These are phyloP conservation scores for Gymnoscopelus braueri DNA, from an alignment of 2,797 vertebrate genomes.

Conservation along the genomic window DNA sequence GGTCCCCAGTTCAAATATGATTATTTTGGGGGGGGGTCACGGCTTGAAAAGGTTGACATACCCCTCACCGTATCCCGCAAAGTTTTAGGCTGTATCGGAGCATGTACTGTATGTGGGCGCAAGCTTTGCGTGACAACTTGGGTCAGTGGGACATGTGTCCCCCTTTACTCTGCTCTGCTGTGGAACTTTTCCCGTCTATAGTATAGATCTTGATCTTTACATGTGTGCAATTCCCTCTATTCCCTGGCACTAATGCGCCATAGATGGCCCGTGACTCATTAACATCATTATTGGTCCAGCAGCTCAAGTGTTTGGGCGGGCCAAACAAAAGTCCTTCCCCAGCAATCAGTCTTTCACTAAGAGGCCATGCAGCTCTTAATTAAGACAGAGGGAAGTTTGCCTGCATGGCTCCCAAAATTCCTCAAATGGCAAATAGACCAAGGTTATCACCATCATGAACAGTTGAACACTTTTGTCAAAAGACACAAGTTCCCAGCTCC, in stretches of 20 bases:
- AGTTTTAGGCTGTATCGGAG: too few relatives aligned
- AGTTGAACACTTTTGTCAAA: too few relatives aligned
- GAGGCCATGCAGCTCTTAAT: constrained; percentile 36
- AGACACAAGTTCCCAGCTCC: too few relatives aligned
- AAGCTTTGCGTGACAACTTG: constrained; percentile 24
- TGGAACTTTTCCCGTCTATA: constrained; percentile 10
- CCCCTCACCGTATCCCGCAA: too few relatives aligned
- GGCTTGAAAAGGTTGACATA: too few relatives aligned
- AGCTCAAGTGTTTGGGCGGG: constrained; percentile 40
- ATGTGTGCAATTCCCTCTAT: constrained; percentile 1
- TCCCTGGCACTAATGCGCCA: constrained; percentile 38
- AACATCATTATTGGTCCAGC: constrained; percentile 52
- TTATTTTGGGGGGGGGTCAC: too few relatives aligned
- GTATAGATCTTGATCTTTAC: constrained; percentile 1
- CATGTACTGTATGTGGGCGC: background rate
- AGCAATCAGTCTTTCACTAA: background rate
- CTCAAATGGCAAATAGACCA: constrained; percentile 19
- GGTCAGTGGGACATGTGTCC: background rate
- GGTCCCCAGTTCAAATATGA: too few relatives aligned
- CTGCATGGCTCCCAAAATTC: constrained; percentile 47
- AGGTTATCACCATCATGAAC: too few relatives aligned
- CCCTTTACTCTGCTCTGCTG: background rate
- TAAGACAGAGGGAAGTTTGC: constrained; percentile 44
- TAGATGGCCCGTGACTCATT: constrained; percentile 56
- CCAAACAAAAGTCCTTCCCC: constrained; percentile 33